Base-by-base conservation (phyloP, 2,888 invertebrate genomes). In the Megalurothrips usitatus region DNA sequence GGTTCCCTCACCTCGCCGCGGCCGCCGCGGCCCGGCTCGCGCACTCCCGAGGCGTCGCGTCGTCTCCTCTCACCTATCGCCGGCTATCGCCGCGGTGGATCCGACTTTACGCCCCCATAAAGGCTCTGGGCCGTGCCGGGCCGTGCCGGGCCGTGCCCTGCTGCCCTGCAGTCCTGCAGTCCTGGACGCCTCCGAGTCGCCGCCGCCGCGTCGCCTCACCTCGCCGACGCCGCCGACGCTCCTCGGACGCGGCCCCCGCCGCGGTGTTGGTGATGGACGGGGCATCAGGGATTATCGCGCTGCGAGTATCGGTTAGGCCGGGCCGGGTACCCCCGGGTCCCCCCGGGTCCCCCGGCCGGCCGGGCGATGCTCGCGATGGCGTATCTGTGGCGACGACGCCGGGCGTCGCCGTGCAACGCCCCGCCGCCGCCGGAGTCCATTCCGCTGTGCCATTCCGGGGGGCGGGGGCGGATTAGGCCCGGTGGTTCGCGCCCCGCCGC, bases 41-140 rank as follows among this genome's bases (percentile, higher is more conserved):
- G 34, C 34, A 43, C 34, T 43, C 34, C 3, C 34, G 34, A 43
- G 34, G 34, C 34, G 34, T 43, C 34, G 34, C 34, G 34, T 43
- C 34, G 34, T 6, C 34, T 43, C 34, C 34, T n/a, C 68, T 75
- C 68, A 75, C 68, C 68, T 26, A 75, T 75, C 68, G 68, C 34
- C 34, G 34, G 34, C 68, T 75, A 75, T 75, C 68, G 26, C 68
- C 68, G 68, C 26, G 68, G 68, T 75, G 68, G 68, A 75, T 75
- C 68, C 68, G 26, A 26, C 68, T 75, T 75, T 75, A 75, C 68
- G 23, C 68, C 68, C 26, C 68, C 68, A 75, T 75, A 75, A 75
- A 75, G 68, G 68, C 10, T 23, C 26, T 23, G 68, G n/a, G 68
- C 26, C 68, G 68, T 26, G 68, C 68, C 58, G 68, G 68, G 68